Evolutionary conservation across 1,140 invertebrate species (phyloP), one percentile per base, ranked within the genome.

Genomic region (Halyomorpha halys): DNA sequence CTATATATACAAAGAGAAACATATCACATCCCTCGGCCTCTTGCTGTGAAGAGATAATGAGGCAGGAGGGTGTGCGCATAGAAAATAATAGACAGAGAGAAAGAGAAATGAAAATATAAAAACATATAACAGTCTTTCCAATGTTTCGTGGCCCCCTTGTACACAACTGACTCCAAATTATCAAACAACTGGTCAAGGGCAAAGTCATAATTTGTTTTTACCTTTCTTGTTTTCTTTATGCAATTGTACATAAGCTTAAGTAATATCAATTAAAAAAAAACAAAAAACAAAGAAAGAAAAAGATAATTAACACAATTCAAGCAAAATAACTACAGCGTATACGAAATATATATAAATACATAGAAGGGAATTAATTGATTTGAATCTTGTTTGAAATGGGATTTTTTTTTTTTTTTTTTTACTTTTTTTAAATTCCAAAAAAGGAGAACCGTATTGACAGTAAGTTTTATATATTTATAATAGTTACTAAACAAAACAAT

Each of bases 291-390:
- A 39, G 1, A 8, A n/a, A n/a, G n/a, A n/a, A n/a, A n/a, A n/a
- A n/a, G n/a, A n/a, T n/a, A n/a, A n/a, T n/a, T n/a, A n/a, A n/a
- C n/a, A n/a, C n/a, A n/a, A 39, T 39, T 39, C 34, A 23, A 56
- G 23, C 53, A 23, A 19, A 21, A 56, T 56, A 56, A 56, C 53
- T 56, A 56, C 53, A 56, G 53, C 53, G 18, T 27, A 23, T 56
- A 56, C 53, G 23, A 56, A 56, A 21, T 56, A 56, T 25, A 56
- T 16, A 23, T 56, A 25, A 23, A 56, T 23, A 21, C 18, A 19
- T 56, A 56, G 27, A 39, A 39, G 34, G 34, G 34, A 39, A 39
- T 39, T 39, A 9, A 39, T 39, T 30, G 27, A 30, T 30, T 30
- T 30, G 27, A 30, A 30, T 30, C 8, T 4, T 30, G 8, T 30